A percentile compares a stretch with the other conserved stretches of the same genome.
Evolutionary conservation across 2,888 invertebrate genomes (phyloP).

Genomic region (Patella pellucida): DNA sequence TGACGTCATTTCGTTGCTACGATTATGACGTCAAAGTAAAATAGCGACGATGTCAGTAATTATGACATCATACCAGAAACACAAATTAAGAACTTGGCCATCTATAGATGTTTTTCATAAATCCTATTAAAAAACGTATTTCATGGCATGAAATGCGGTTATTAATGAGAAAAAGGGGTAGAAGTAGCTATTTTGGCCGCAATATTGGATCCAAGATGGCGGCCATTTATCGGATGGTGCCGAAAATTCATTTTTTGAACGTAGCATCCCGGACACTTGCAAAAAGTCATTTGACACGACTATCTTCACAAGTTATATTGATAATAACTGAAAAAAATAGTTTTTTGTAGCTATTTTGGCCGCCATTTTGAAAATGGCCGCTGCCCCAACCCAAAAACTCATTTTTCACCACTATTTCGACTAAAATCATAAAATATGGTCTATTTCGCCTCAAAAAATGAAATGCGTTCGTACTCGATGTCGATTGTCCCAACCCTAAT

Average conservation of each 20-base stretch:
- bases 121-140: not conserved
- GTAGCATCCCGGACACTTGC: not conserved
- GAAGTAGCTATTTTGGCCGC: not conserved
- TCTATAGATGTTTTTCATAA: not conserved
- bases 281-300: not conserved
- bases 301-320: not conserved
- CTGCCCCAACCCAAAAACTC: not conserved
- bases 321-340: not conserved
- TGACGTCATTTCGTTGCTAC: too few species aligned
- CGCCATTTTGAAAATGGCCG: not conserved
- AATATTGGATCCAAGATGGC: not conserved
- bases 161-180: not conserved
- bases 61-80: too few species aligned
- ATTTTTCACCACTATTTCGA: not conserved
- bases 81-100: too few species aligned
- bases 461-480: not conserved
- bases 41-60: too few species aligned
- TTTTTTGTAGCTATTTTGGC: not conserved
- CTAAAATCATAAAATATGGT: not conserved
- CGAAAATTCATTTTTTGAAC: not conserved
- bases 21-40: too few species aligned
- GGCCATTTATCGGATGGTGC: not conserved
- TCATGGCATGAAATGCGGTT: not conserved
- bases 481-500: conserved; percentile 2
- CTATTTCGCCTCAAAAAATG: not conserved